Evolutionary conservation across 2,888 invertebrate genomes (phyloP), one percentile per base, ranked within the genome.

Genomic region (Muscina levida): DNA sequence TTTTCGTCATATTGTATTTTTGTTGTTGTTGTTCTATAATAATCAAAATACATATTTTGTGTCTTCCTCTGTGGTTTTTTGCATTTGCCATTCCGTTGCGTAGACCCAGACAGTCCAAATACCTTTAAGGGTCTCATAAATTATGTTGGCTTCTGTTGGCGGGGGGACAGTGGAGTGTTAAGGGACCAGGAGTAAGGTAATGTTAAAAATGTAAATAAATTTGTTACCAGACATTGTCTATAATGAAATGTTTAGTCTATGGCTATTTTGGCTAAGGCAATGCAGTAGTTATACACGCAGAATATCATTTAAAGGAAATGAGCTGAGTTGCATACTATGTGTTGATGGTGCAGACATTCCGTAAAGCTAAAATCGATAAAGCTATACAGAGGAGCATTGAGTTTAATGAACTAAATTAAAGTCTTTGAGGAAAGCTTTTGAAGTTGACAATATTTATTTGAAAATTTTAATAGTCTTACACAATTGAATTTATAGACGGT

Each of bases 81-180:
- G 8, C 8, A 62, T 62, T 62, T 56, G 57, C 70, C 77, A 71
- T 72, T 59, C 59, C 59, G 72, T 42, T 71, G 57, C 59, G 66
- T 39, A 31, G 6, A 57, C 59, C 39, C 31, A 72, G 22, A 53
- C 42, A 62, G 56, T 31, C 75, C 39, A 48, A 74, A 65, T 77
- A 71, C 74, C 57, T 72, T 51, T 74, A 77, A 81, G 77, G 77
- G 77, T 46, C 71, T 67, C 77, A 81, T 77, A 81, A 81, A 81
- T 81, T 81, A 74, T 74, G 59, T 46, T 44, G 77, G 46, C 72
- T 8, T n/a, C n/a, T n/a, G n/a, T n/a, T n/a, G n/a, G n/a, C n/a
- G n/a, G n/a, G n/a, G n/a, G n/a, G n/a, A n/a, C n/a, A n/a, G n/a
- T n/a, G n/a, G n/a, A n/a, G n/a, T n/a, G n/a, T 8, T 31, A 31